phyloP scores from a whole-genome alignment of 2,113 vertebrate species.

The Eulacestoma nigropectus region DNA sequence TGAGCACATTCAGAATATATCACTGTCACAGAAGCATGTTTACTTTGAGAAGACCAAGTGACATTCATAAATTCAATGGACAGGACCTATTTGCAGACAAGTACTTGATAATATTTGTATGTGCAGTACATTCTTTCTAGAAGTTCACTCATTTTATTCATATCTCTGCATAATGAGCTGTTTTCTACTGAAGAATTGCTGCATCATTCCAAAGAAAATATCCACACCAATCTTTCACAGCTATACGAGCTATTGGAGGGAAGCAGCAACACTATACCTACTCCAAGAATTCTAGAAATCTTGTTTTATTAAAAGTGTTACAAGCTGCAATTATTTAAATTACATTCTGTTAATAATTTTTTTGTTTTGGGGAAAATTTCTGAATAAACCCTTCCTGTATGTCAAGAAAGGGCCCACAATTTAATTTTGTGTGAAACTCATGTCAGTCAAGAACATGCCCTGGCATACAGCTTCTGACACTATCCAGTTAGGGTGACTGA shows the following conservation, averaged over 20 bases:
- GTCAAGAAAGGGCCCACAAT: slow-evolving; percentile 5
- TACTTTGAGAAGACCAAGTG: slow-evolving; percentile 14
- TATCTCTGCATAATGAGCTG: background rate
- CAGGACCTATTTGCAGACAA: slow-evolving; percentile 16
- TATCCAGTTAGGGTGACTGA: background rate
- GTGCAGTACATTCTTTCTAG: slow-evolving; percentile 3
- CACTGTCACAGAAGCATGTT: slow-evolving; percentile 26
- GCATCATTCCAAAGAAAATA: slow-evolving; percentile 12
- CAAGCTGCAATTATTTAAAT: background rate
- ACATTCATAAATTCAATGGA: slow-evolving; percentile 25
- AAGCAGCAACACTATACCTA: slow-evolving; percentile 44
- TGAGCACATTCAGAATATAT: slow-evolving; percentile 35
- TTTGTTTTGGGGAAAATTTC: background rate
- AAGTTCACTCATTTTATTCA: background rate
- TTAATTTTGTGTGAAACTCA: background rate
- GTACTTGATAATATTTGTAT: slow-evolving; percentile 17
- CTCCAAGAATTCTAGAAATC: slow-evolving; percentile 39
- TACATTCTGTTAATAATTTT: slow-evolving; percentile 14
- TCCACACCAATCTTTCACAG: background rate
- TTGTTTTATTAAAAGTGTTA: slow-evolving; percentile 65
- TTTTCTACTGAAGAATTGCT: slow-evolving; percentile 11
- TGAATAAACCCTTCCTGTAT: background rate
- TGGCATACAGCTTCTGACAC: background rate
- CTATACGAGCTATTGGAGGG: background rate
- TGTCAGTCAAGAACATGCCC: background rate